These are phyloP conservation scores for Odocoileus virginianus DNA, from an alignment of 2,113 vertebrate genomes.

Conservation along the genomic window DNA sequence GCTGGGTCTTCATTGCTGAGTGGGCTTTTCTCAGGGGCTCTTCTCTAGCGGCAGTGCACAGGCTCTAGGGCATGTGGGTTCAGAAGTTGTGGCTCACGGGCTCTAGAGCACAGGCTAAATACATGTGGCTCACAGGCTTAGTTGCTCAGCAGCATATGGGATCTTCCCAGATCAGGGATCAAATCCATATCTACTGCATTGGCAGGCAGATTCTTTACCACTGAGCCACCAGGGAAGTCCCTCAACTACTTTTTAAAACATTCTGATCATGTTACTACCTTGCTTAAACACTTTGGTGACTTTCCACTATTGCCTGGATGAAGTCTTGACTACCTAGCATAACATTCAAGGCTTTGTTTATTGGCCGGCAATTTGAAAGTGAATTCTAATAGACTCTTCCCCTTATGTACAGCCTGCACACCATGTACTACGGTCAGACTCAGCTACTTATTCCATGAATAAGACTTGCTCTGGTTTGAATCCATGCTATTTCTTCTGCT, in stretches of 20 bases:
- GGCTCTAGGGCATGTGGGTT: neutral
- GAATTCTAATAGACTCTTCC: neutral
- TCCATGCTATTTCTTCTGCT: neutral
- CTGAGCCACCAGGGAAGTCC: neutral
- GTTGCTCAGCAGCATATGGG: neutral
- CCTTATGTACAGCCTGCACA: neutral
- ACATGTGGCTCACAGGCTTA: neutral
- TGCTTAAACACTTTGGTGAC: conserved; percentile 15
- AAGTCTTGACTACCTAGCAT: neutral
- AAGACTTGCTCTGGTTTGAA: neutral
- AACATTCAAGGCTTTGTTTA: neutral
- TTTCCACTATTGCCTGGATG: neutral
- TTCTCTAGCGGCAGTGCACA: neutral
- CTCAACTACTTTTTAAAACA: neutral
- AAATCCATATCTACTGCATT: neutral
- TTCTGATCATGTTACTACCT: neutral
- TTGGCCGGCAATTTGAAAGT: neutral
- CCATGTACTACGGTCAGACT: neutral
- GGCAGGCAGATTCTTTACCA: neutral
- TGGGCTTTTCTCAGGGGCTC: neutral
- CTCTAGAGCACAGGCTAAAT: neutral
- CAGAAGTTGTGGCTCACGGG: accelerated
- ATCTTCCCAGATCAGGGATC: neutral
- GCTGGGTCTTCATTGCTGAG: neutral
- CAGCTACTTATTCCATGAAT: neutral